phyloP scores from a whole-genome alignment of 2,888 invertebrate species.

The Tinea semifulvella region DNA sequence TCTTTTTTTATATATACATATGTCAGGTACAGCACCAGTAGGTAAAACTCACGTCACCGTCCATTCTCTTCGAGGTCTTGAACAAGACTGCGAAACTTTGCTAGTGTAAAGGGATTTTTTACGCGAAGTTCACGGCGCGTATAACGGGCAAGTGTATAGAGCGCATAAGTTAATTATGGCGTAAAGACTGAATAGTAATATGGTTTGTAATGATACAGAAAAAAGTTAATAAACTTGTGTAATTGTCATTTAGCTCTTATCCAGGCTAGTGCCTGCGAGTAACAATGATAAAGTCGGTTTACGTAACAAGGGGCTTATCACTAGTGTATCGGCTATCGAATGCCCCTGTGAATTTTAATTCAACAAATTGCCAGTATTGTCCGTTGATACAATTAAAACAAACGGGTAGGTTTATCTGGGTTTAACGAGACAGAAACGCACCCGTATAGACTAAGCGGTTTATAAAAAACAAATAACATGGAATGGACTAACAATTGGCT shows the following conservation, averaged over 20 bases:
- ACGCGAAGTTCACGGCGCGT: too few relatives aligned
- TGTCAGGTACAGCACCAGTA: too few relatives aligned
- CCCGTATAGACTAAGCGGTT: slow-evolving; percentile 9
- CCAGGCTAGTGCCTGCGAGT: neutral
- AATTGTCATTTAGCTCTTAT: slow-evolving; percentile 2
- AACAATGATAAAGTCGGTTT: slow-evolving; percentile 39
- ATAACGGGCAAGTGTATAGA: too few relatives aligned
- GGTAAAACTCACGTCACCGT: too few relatives aligned
- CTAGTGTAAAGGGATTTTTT: too few relatives aligned
- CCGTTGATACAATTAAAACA: slow-evolving; percentile 18
- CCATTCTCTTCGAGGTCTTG: too few relatives aligned
- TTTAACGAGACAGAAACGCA: slow-evolving; percentile 13
- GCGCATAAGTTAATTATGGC: too few relatives aligned
- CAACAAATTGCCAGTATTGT: slow-evolving; percentile 20
- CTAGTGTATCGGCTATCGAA: slow-evolving; percentile 27
- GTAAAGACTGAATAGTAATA: too few relatives aligned
- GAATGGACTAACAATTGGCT: neutral
- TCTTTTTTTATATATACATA: too few relatives aligned
- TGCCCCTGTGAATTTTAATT: slow-evolving; percentile 25
- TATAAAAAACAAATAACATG: slow-evolving; percentile 6
- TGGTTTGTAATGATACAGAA: too few relatives aligned
- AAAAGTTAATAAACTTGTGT: too few relatives aligned
- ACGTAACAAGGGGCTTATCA: slow-evolving; percentile 35
- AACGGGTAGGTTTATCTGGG: slow-evolving; percentile 15
- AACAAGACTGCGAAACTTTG: too few relatives aligned